Base-by-base conservation (phyloP, 1,140 invertebrate species). In the Papilio dardanus region DNA sequence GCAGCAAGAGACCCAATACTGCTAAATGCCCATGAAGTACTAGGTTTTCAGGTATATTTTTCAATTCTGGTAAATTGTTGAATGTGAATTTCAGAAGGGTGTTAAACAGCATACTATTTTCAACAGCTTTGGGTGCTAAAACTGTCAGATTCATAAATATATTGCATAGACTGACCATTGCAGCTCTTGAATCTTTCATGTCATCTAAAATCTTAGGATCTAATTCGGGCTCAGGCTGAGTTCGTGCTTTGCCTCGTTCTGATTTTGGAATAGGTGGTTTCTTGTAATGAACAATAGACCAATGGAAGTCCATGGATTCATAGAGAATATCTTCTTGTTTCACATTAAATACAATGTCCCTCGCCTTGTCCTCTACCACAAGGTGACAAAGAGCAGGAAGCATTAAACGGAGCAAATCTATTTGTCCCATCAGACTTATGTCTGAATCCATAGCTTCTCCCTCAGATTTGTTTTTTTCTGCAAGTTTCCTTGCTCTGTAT, bases 121-220 rank as follows among this genome's bases (percentile, higher is more conserved):
- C 96, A 4, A 98, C 97, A 19, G 97, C 90, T 89, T 97, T 97
- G 0, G 96, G 95, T 88, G 98, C 98, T 31, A 98, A 88, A 0
- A 99, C 98, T 14, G 97, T 97, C 0, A 99, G 95, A 84, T 99
- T 99, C 97, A 99, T 98, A 54, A 99, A 96, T 62, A 98, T 96
- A 82, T 98, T 98, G 89, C 97, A 98, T 2, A 98, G 95, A 74
- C 97, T 97, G 24, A 97, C 96, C 94, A 99, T 97, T 0, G 97
- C 97, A 7, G 95, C 94, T 73, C 97, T 95, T 0, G 97, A 97
- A 86, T 97, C 96, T 83, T 96, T 96, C 96, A 97, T 97, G 79
- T 97, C 96, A 82, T 97, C 96, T 71, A 97, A 87, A 66, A 96
- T 88, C 83, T 96, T 94, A 1, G 96, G 95, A 46, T 96, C 96